These are phyloP conservation scores for Tor tambroides DNA, from an alignment of 2,113 vertebrate species.

Conservation along the genomic window DNA sequence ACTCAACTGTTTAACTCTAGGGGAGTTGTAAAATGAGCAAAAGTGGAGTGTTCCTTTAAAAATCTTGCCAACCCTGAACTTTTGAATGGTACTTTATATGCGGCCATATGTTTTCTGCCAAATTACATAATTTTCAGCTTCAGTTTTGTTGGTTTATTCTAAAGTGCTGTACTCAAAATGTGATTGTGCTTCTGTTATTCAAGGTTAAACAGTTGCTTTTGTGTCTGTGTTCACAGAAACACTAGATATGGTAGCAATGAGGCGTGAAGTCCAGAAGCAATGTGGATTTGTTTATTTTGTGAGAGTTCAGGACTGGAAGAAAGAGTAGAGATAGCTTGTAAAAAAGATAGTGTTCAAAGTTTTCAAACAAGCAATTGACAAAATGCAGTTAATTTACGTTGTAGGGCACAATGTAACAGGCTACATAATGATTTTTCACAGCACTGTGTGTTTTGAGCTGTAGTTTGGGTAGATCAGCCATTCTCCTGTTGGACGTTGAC, in stretches of 20 bases:
- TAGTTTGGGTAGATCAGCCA: not conserved
- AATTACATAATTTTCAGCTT: not conserved
- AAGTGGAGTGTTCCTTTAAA: no score
- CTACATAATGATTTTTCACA: not conserved
- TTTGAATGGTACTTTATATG: not conserved
- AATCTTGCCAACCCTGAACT: not conserved
- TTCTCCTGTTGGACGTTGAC: conserved; percentile 24
- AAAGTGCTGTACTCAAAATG: not conserved
- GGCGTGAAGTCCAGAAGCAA: conserved; percentile 46
- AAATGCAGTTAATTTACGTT: not conserved
- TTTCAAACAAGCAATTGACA: not conserved
- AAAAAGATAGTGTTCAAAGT: not conserved
- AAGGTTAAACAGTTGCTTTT: not conserved
- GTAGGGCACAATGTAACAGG: not conserved
- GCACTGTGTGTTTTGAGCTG: not conserved
- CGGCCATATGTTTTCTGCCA: not conserved
- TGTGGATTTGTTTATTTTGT: conserved; percentile 60
- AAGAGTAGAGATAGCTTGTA: conserved; percentile 61
- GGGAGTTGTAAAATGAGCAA: no score
- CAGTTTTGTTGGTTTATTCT: not conserved
- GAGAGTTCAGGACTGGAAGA: conserved; percentile 54
- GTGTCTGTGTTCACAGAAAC: conserved; percentile 38
- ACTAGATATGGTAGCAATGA: conserved; percentile 26
- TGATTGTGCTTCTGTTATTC: not conserved
- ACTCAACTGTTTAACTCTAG: no score